Evolutionary conservation across 2,113 vertebrate species (phyloP).

Genomic region (Solenodon paradoxus): DNA sequence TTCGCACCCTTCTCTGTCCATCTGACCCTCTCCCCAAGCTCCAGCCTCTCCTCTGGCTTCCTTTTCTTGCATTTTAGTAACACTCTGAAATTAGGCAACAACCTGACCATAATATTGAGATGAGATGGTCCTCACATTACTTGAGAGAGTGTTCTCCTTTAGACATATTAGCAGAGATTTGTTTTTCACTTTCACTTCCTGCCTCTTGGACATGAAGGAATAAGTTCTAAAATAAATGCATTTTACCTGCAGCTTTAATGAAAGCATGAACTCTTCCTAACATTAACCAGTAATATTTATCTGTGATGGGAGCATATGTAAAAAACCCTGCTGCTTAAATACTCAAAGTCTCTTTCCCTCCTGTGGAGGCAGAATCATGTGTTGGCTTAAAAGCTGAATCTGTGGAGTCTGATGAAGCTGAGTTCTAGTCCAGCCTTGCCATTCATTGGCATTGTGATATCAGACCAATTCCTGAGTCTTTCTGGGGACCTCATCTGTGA

Average conservation of each 20-base stretch:
- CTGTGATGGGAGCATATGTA: background rate
- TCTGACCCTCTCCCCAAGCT: background rate
- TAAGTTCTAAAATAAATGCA: slow-evolving; percentile 2
- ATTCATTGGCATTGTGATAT: background rate
- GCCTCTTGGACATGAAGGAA: slow-evolving; percentile 34
- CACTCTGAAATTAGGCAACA: background rate
- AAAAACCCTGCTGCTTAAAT: background rate
- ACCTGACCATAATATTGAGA: background rate
- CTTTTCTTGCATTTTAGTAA: background rate
- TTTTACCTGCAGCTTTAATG: slow-evolving; percentile 45
- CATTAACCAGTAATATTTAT: background rate
- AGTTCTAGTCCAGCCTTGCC: background rate
- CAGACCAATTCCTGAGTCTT: background rate
- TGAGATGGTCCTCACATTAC: background rate
- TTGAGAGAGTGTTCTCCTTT: background rate
- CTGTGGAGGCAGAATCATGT: background rate
- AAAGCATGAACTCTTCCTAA: background rate
- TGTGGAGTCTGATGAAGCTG: background rate
- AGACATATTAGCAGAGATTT: background rate
- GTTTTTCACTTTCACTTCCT: slow-evolving; percentile 32
- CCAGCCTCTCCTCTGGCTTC: background rate
- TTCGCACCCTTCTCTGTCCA: background rate
- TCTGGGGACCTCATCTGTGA: background rate
- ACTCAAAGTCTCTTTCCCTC: background rate
- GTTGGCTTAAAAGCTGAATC: background rate